Base-by-base conservation (phyloP, 2,113 vertebrate genomes). In the Willisornis vidua region DNA sequence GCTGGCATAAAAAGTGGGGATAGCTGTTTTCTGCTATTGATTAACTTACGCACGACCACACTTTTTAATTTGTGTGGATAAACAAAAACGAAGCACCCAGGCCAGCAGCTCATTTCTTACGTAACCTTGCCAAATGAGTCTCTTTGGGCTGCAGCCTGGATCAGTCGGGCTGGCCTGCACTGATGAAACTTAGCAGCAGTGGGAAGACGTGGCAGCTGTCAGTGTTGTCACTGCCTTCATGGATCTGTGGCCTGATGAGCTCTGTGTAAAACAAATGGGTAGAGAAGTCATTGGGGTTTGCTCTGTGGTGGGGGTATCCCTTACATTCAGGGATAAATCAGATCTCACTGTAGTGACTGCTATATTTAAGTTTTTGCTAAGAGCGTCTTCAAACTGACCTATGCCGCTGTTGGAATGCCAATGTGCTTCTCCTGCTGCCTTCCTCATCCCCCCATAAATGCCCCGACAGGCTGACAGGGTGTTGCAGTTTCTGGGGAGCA, bases 51-150 rank as follows among this genome's bases (percentile, higher is more conserved):
- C 95, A 94, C 93, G 92, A 72, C 65, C 83, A 89, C 90, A n/a
- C 88, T 94, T 95, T 92, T 93, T 95, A 86, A 95, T 95, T 90
- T 94, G 88, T 72, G 79, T 87, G 92, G 92, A 52, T 94, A 90
- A 95, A 97, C 93, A 90, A 74, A 93, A 95, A 45, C 0, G 9
- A 94, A 84, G 57, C 76, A n/a, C 79, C 57, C 9, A 0, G 67
- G 87, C 85, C 85, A 85, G 93, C 93, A 89, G 95, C 89, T 95
- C 76, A 18, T 85, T 94, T 81, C 93, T 97, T 97, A 91, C 4
- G 0, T 95, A 97, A 96, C 76, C 5, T 75, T 96, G 95, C 52
- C 87, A 91, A 90, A 95, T 83, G 67, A 90, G 83, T 65, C 91
- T 89, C 45, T 75, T 66, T 58, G 94, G 89, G 75, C 85, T 63